phyloP scores from a whole-genome alignment of 2,888 invertebrate species.

The Spodoptera picta region DNA sequence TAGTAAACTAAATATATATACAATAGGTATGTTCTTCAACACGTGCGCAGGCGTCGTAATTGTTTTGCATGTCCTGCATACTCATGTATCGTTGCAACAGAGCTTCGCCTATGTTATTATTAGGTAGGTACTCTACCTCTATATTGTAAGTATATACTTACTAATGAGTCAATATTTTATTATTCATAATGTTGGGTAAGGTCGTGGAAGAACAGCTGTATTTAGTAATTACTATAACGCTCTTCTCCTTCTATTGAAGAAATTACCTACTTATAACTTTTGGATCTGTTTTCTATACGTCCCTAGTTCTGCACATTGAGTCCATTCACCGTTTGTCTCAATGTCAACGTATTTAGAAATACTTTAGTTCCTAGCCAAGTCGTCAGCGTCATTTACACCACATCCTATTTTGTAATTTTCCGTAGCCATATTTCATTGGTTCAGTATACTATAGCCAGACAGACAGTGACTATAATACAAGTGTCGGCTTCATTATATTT shows the following conservation, averaged over 20 bases:
- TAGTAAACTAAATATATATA: constrained; percentile 49
- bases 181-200: constrained; percentile 41
- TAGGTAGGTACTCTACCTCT: constrained; percentile 30
- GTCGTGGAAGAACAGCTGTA: constrained; percentile 43
- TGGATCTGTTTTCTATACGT: constrained; percentile 3
- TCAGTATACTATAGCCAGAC: constrained; percentile 2
- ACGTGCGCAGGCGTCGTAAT: constrained; percentile 42
- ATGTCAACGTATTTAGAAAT: constrained; percentile 19
- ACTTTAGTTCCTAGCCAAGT: constrained; percentile 31
- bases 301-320: background rate
- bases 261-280: background rate
- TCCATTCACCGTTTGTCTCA: constrained; percentile 23
- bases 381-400: background rate
- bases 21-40: constrained; percentile 25
- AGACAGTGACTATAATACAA: background rate
- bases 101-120: constrained; percentile 45
- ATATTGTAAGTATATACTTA: constrained; percentile 20
- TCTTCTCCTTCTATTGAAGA: background rate
- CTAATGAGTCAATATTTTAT: constrained; percentile 49
- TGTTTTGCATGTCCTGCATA: constrained; percentile 56
- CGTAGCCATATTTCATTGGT: constrained; percentile 21
- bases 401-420: constrained; percentile 39
- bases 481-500: background rate
- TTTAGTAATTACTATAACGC: constrained; percentile 23
- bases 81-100: constrained; percentile 42